phyloP scores from a whole-genome alignment of 2,797 vertebrate species.

The Rallus crepitans region DNA sequence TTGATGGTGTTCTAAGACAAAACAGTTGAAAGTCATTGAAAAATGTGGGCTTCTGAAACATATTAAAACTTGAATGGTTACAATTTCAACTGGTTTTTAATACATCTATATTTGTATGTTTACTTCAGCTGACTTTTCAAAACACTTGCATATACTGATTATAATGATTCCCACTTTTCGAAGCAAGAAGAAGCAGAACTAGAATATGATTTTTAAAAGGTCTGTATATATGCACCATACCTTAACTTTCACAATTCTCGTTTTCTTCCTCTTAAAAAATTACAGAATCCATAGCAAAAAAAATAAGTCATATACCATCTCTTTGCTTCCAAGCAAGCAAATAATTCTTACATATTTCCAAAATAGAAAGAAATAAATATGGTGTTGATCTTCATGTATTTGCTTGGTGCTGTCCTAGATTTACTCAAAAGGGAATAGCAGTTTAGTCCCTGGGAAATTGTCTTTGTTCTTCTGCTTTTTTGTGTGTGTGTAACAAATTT shows the following conservation, averaged over 20 bases:
- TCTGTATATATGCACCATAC: not conserved
- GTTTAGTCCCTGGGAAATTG: not conserved
- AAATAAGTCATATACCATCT: not conserved
- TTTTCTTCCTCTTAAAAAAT: not conserved
- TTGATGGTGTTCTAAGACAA: not conserved
- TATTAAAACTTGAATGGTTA: not conserved
- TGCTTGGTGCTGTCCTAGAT: not conserved
- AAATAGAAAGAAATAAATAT: not conserved
- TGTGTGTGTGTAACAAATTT: not conserved
- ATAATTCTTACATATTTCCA: not conserved
- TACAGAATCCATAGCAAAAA: rapidly evolving
- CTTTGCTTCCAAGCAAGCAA: not conserved
- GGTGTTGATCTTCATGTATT: not conserved
- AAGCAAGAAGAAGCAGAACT: not conserved
- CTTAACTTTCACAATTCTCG: not conserved
- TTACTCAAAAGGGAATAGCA: not conserved
- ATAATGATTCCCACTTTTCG: not conserved
- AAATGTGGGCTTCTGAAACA: not conserved
- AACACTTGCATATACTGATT: not conserved
- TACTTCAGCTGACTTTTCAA: not conserved
- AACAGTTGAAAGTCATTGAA: not conserved
- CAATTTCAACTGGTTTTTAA: not conserved
- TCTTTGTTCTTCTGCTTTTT: no score
- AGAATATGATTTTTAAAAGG: not conserved
- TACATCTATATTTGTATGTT: not conserved